phyloP scores from a whole-genome alignment of 2,888 invertebrate species.

The Mythimna albipuncta region DNA sequence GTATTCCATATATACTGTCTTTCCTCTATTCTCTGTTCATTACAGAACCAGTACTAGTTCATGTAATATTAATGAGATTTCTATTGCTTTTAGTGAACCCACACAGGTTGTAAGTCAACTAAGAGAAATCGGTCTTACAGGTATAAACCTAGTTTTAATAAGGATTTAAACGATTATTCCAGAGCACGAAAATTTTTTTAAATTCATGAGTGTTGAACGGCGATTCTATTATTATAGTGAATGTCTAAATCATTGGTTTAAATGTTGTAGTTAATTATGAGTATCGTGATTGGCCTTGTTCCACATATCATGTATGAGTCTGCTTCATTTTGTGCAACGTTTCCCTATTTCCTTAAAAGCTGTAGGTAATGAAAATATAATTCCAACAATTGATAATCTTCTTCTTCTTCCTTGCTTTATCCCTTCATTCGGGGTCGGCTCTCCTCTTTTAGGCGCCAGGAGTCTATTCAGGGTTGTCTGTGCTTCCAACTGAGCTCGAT shows the following conservation, averaged over 20 bases:
- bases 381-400: neutral
- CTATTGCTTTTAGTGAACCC: conserved; percentile 22
- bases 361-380: neutral
- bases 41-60: conserved; percentile 4
- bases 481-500: no score
- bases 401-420: no score
- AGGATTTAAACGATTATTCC: neutral
- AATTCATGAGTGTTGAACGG: neutral
- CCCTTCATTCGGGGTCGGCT: no score
- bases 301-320: no score
- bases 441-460: no score
- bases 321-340: no score
- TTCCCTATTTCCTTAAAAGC: neutral
- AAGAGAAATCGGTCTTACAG: neutral
- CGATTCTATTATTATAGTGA: no score
- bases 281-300: no score
- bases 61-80: conserved; percentile 37
- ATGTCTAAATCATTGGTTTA: no score
- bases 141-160: neutral
- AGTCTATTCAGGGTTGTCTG: no score
- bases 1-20: no score
- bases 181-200: neutral
- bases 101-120: conserved; percentile 21
- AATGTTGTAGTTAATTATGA: no score
- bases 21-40: conserved; percentile 12